phyloP scores from a whole-genome alignment of 2,797 vertebrate genomes.

The Sciurus carolinensis region DNA sequence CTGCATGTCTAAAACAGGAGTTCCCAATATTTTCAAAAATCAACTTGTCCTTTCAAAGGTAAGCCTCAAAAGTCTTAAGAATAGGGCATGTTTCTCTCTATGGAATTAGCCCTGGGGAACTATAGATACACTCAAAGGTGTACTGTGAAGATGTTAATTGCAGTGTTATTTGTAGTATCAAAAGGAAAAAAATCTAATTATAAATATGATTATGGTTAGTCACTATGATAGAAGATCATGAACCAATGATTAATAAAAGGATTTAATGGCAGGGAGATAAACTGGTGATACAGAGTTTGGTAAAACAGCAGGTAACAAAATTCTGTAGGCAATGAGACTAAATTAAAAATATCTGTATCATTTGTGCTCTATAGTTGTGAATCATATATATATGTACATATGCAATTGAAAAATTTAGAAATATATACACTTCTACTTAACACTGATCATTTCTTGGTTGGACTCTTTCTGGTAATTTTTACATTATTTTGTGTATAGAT shows the following conservation, averaged over 20 bases:
- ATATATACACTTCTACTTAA: not conserved
- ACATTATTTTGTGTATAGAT: not conserved
- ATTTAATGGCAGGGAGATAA: not conserved
- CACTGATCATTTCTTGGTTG: not conserved
- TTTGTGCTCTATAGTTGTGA: not conserved
- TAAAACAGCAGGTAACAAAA: not conserved
- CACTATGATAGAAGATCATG: not conserved
- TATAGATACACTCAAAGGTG: not conserved
- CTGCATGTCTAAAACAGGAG: not conserved
- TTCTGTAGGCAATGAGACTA: not conserved
- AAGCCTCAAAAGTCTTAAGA: conserved; percentile 26
- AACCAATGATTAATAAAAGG: not conserved
- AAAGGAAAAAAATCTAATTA: conserved; percentile 24
- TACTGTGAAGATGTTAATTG: not conserved
- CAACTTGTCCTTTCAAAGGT: not conserved
- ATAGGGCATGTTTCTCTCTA: not conserved
- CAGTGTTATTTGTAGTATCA: not conserved
- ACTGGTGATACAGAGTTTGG: not conserved
- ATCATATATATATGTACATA: not conserved
- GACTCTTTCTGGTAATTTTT: not conserved
- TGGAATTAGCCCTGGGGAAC: conserved; percentile 2
- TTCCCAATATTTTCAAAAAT: conserved; percentile 18
- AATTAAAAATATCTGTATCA: not conserved
- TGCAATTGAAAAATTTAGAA: not conserved
- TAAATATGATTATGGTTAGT: not conserved